Evolutionary conservation across 1,140 invertebrate species (phyloP), one percentile per base, ranked within the genome.

Genomic region (Cephus cinctus): DNA sequence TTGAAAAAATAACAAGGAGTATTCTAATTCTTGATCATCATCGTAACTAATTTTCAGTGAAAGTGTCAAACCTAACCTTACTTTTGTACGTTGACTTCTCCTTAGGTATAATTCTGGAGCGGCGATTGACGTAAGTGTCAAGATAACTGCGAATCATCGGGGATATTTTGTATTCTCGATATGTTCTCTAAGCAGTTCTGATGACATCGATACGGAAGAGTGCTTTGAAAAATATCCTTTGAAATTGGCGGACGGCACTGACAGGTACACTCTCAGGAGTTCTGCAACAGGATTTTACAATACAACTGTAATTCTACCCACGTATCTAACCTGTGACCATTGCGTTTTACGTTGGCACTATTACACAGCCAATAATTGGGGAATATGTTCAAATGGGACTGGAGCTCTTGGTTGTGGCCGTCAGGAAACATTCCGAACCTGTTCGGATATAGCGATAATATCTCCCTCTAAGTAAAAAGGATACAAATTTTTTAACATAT

Each of bases 321-420:
- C 61, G 3, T 67, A 62, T 21, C n/a, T 88, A 2, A 78, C 63
- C 2, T 89, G 86, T 59, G 38, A 79, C 3, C 80, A 83, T 32
- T 88, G 86, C 61, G 81, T 87, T 0, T 58, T 89, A 2, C 80
- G 86, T 45, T 88, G 86, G 86, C 80, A 80, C 47, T 88, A 88
- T 54, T 67, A 65, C 32, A 77, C 77, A 40, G 83, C 75, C 11
- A 85, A 84, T 52, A 77, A 75, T 25, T 83, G 80, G 81, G 81
- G 82, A 2, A 34, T 50, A 1, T 85, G 83, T 55, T 57, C 57
- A 2, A 43, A 78, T 43, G 75, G 73, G 6, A 59, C 15, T 4
- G 57, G 58, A 4, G 61, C 55, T 16, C 2, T 80, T 9, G 84
- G 84, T 3, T 87, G 84, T 55, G 85, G 84, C 12, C 63, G 73